These are phyloP conservation scores for Catharus ustulatus DNA, from an alignment of 2,797 vertebrate species.

Conservation along the genomic window DNA sequence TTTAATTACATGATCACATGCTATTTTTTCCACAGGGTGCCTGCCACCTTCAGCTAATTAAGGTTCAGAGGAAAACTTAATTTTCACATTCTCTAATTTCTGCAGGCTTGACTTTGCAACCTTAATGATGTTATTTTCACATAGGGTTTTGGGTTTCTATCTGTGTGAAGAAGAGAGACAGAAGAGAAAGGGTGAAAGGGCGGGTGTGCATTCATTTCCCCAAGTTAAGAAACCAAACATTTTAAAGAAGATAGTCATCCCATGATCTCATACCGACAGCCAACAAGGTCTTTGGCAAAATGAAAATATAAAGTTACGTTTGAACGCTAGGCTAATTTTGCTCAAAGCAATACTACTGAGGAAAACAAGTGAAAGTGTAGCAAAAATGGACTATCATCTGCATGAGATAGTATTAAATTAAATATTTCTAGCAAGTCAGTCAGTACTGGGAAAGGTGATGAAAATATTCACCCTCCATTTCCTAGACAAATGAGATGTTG, in stretches of 20 bases:
- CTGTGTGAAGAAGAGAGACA: not conserved
- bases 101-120: constrained; percentile 47
- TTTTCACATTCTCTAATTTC: constrained; percentile 60
- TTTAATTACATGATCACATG: constrained; percentile 68
- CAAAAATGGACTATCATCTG: not conserved
- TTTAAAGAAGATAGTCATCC: not conserved
- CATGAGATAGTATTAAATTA: not conserved
- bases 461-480: not conserved
- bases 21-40: constrained; percentile 52
- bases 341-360: not conserved
- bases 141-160: not conserved
- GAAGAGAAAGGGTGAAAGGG: not conserved
- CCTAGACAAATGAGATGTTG: not conserved
- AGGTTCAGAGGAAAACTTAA: constrained; percentile 63
- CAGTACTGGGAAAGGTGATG: too few species aligned
- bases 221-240: not conserved
- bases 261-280: not conserved
- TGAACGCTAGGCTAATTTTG: not conserved
- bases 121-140: constrained; percentile 34
- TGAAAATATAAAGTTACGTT: not conserved
- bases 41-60: constrained; percentile 66
- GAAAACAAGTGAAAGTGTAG: not conserved
- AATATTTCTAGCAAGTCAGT: not conserved
- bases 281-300: not conserved
- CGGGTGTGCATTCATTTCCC: not conserved